A percentile compares a stretch with the other conserved stretches of the same genome.
phyloP scores from a whole-genome alignment of 64 coral and sea anemone species.

The Astreopora myriophthalma region DNA sequence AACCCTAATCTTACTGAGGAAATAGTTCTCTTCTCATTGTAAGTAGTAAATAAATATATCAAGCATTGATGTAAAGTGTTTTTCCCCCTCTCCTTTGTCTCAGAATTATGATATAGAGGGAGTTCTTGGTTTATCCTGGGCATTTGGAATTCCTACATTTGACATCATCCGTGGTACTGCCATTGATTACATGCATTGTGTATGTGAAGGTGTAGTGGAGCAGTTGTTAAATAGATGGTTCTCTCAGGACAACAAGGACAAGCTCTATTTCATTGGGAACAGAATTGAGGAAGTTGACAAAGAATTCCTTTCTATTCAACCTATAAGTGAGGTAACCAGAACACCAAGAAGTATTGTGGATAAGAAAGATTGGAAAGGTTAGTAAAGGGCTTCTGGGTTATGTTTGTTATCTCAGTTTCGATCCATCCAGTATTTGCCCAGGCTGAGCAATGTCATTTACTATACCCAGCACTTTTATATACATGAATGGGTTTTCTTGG shows the following conservation, averaged over 20 bases:
- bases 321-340: conserved; percentile 41
- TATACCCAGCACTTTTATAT: background rate
- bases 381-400: background rate
- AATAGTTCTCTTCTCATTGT: background rate
- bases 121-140: conserved; percentile 38
- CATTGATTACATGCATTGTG: conserved; percentile 66
- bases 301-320: conserved; percentile 24
- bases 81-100: background rate
- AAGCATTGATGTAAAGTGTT: background rate
- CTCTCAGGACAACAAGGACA: background rate
- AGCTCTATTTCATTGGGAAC: background rate
- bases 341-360: conserved; percentile 23
- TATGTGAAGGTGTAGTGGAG: conserved; percentile 58
- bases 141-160: conserved; percentile 41
- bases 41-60: conserved; percentile 2
- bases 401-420: background rate
- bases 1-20: background rate
- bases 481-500: background rate
- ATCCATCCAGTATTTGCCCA: too few species aligned
- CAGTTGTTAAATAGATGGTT: conserved; percentile 53
- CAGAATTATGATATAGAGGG: conserved; percentile 19
- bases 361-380: conserved; percentile 47
- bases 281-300: background rate
- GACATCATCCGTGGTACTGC: conserved; percentile 42
- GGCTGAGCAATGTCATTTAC: too few species aligned